Base-by-base conservation (phyloP, 2,797 vertebrate species). In the Karalla daura region DNA sequence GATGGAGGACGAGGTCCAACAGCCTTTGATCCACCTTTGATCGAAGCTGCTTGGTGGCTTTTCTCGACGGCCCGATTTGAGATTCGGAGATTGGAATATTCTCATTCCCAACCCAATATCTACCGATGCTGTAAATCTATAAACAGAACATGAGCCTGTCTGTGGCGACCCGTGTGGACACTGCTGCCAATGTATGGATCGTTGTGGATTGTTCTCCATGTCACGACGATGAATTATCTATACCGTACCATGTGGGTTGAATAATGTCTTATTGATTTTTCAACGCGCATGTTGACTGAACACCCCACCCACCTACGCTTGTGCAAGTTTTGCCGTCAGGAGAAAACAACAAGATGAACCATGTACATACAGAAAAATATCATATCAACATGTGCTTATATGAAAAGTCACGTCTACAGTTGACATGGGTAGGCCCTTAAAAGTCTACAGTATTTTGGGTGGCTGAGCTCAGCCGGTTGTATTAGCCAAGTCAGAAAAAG, bases 191-290 rank as follows among this genome's bases (percentile, higher is more conserved):
- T 63, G 75, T 46, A 45, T 56, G 39, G 49, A 66, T 25, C 37
- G n/a, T 17, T 3, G 21, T 24, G 24, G 32, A 33, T 12, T 2
- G 2, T 3, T 18, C 21, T 13, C 28, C 47, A 50, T 3, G 4
- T 46, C 39, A n/a, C 5, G 4, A 45, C 12, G 14, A 6, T 58
- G 58, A 54, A 56, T 70, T 55, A 39, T 67, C 70, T 41, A 71
- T 56, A n/a, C 59, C 18, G 25, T 71, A 72, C 51, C 21, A 28
- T 61, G 50, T 17, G 36, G 9, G 6, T 17, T 58, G 49, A 80
- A 78, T 80, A 80, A 88, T 83, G 59, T 63, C 49, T 65, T 77
- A 84, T 76, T 70, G 82, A 86, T 83, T 84, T 80, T 28, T 25
- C 15, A 58, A 66, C 63, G 43, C n/a, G 66, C 46, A 69, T 53